Conservation (phyloP, 2,888 invertebrate species). For the Tridacna gigas region DNA sequence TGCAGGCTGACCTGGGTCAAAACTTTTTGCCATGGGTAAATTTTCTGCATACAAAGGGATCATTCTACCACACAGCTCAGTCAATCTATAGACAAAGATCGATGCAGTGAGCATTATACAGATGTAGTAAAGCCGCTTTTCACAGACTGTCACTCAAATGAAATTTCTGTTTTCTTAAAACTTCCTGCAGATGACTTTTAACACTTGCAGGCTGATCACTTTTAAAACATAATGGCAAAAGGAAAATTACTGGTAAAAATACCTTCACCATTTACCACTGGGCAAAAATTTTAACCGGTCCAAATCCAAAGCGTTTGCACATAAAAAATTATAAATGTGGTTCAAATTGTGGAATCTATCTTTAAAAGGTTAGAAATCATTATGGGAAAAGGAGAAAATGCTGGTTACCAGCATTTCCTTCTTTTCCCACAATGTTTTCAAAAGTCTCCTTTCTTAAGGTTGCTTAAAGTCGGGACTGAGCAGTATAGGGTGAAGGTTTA, state of each 20-base stretch:
- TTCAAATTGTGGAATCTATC: too few relatives aligned
- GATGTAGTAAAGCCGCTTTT: too few relatives aligned
- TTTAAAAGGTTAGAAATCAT: not conserved
- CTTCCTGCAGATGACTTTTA: not conserved
- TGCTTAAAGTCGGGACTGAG: not conserved
- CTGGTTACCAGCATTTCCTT: not conserved
- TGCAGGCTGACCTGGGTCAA: too few relatives aligned
- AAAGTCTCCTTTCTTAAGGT: not conserved
- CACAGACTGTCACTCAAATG: too few relatives aligned
- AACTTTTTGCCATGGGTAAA: too few relatives aligned
- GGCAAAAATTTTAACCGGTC: too few relatives aligned
- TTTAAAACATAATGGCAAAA: not conserved
- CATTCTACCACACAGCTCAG: too few relatives aligned
- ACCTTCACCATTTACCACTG: not conserved
- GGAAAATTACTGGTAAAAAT: not conserved
- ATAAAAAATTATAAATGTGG: too few relatives aligned
- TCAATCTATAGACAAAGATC: too few relatives aligned
- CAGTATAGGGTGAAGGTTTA: not conserved
- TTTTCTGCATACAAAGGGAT: too few relatives aligned
- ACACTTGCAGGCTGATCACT: not conserved
- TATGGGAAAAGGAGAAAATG: not conserved
- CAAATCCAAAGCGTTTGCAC: not conserved
- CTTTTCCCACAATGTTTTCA: not conserved
- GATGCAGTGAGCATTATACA: too few relatives aligned
- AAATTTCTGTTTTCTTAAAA: too few relatives aligned